These are phyloP conservation scores for Drosophila gunungcola DNA, from an alignment of 1,140 invertebrate species.

Conservation along the genomic window DNA sequence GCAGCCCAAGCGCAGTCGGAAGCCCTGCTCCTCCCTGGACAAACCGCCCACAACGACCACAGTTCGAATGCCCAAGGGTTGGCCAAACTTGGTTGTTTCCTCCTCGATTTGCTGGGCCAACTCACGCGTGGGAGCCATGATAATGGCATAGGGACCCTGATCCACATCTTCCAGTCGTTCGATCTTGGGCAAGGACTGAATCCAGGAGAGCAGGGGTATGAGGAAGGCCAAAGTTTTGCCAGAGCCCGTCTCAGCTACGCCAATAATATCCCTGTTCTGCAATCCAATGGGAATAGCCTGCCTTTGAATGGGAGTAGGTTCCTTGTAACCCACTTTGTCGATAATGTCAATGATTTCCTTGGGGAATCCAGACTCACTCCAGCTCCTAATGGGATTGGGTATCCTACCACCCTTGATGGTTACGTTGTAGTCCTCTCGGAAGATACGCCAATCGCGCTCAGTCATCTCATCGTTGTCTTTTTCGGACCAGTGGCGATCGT, in stretches of 20 bases:
- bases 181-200: slow-evolving; percentile 98
- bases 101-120: slow-evolving; percentile 99
- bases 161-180: slow-evolving; percentile 96
- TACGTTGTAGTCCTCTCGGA: slow-evolving; percentile 99
- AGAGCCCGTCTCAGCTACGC: slow-evolving; percentile 99
- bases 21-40: slow-evolving; percentile 99
- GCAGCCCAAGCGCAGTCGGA: slow-evolving; percentile 97
- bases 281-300: slow-evolving; percentile 99
- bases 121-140: slow-evolving; percentile 99
- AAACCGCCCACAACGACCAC: slow-evolving; percentile 99
- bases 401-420: slow-evolving; percentile 99
- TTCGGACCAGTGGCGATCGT: slow-evolving; percentile 99
- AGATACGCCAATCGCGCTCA: slow-evolving; percentile 99
- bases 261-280: slow-evolving; percentile 99
- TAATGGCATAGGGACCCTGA: slow-evolving; percentile 99
- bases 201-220: slow-evolving; percentile 99
- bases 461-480: slow-evolving; percentile 98
- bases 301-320: slow-evolving; percentile 99
- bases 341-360: slow-evolving; percentile 97
- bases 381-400: slow-evolving; percentile 97
- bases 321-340: slow-evolving; percentile 97
- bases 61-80: slow-evolving; percentile 96
- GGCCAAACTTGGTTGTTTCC: slow-evolving; percentile 99
- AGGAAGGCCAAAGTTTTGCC: slow-evolving; percentile 99
- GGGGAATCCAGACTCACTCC: slow-evolving; percentile 97